Evolutionary conservation across 2,113 vertebrate species (phyloP).

Genomic region (Stictonetta naevosa): DNA sequence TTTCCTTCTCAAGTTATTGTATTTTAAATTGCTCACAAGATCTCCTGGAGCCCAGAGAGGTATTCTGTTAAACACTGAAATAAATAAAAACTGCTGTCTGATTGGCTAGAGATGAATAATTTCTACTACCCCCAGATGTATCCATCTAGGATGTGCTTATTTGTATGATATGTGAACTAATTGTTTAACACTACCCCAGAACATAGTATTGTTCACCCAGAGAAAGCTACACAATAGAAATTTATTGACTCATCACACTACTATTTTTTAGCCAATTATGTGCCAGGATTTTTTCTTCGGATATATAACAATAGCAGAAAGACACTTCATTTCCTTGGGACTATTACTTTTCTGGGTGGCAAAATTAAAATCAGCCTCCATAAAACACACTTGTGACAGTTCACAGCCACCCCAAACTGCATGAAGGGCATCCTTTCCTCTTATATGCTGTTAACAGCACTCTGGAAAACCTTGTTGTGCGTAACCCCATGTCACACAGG

Average conservation of each 20-base stretch:
- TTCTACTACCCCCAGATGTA: slow-evolving; percentile 60
- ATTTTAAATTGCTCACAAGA: slow-evolving; percentile 52
- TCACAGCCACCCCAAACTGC: background rate
- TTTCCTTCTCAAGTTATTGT: slow-evolving; percentile 60
- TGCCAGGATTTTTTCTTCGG: slow-evolving; percentile 57
- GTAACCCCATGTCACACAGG: accelerated
- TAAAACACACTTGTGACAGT: slow-evolving; percentile 12
- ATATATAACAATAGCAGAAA: slow-evolving; percentile 66
- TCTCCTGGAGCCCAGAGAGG: slow-evolving; percentile 63
- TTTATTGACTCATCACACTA: slow-evolving; percentile 71
- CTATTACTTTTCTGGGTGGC: slow-evolving; percentile 54
- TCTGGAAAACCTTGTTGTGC: accelerated
- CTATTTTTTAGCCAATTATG: slow-evolving; percentile 67
- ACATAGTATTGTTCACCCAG: slow-evolving; percentile 55
- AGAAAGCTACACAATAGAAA: slow-evolving; percentile 65
- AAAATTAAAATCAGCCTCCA: slow-evolving; percentile 65
- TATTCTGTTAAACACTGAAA: slow-evolving; percentile 54
- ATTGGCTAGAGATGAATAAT: slow-evolving; percentile 52
- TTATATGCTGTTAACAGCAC: accelerated
- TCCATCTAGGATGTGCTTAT: slow-evolving; percentile 65
- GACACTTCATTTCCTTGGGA: slow-evolving; percentile 49
- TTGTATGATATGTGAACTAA: slow-evolving; percentile 68
- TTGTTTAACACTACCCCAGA: slow-evolving; percentile 66
- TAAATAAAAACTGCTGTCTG: slow-evolving; percentile 67
- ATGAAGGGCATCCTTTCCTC: background rate